Evolutionary conservation across 2,797 vertebrate species (phyloP).

Genomic region (Microhierax caerulescens): DNA sequence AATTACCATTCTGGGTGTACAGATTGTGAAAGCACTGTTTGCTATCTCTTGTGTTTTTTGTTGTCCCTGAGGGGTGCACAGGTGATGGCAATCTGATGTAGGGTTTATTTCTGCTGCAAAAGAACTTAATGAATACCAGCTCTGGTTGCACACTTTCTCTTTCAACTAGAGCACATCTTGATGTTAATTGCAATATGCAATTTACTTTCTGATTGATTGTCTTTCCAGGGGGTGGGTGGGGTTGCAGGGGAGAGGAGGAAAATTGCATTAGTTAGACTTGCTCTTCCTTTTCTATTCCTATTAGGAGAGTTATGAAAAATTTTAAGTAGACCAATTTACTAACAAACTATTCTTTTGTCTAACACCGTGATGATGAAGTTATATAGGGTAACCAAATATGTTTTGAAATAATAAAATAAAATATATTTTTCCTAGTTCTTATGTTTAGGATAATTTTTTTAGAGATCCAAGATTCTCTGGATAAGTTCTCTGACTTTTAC

Average conservation of each 20-base stretch:
- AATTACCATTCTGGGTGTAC: neutral
- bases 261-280: neutral
- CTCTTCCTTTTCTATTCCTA: neutral
- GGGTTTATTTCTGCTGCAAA: neutral
- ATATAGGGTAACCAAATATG: neutral
- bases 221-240: neutral
- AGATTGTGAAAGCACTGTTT: neutral
- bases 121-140: neutral
- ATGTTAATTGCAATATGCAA: neutral
- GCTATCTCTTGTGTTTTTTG: neutral
- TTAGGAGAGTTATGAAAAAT: neutral
- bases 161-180: neutral
- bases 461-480: neutral
- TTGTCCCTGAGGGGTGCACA: neutral
- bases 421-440: neutral
- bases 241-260: no score
- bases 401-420: neutral
- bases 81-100: neutral
- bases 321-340: neutral
- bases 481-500: neutral
- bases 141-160: neutral
- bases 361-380: neutral
- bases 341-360: neutral
- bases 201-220: neutral
- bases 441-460: neutral